phyloP scores from a whole-genome alignment of 2,797 vertebrate genomes.

The Phataginus tetradactyla region DNA sequence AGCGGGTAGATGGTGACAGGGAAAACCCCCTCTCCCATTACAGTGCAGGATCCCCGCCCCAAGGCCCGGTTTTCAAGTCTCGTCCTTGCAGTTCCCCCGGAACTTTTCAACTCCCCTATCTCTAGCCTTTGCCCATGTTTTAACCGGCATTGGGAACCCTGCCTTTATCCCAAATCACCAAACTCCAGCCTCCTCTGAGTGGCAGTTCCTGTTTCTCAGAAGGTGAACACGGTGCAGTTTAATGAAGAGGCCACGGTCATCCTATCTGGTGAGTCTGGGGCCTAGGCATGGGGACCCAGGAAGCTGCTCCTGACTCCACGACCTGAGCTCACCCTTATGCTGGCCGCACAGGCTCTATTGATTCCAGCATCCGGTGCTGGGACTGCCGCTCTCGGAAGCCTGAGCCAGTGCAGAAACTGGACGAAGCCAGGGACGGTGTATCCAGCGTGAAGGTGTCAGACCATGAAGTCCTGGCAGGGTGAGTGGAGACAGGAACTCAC shows the following conservation, averaged over 20 bases:
- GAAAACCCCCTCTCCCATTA: not conserved
- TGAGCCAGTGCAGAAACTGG: constrained; percentile 92
- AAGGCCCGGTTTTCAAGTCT: not conserved
- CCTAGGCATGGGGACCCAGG: not conserved
- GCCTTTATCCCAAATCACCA: not conserved
- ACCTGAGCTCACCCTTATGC: not conserved
- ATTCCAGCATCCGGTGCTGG: constrained; percentile 95
- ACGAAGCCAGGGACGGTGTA: constrained; percentile 93
- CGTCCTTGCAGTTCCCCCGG: not conserved
- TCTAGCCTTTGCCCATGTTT: not conserved
- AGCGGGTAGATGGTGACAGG: not conserved
- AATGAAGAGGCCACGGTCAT: constrained; percentile 95
- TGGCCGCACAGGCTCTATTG: constrained; percentile 91
- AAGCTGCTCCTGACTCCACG: not conserved
- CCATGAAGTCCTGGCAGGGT: constrained; percentile 95
- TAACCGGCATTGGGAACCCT: not conserved
- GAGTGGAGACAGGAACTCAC: constrained; percentile 62
- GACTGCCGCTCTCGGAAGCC: constrained; percentile 92
- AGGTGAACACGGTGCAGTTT: constrained; percentile 96
- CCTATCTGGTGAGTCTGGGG: constrained; percentile 91
- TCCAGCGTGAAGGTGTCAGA: constrained; percentile 94
- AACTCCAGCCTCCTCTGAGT: constrained; percentile 47
- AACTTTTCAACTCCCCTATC: not conserved
- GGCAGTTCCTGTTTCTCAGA: constrained; percentile 84
- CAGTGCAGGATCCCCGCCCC: not conserved